These are phyloP conservation scores for Melanostigma gelatinosum DNA, from an alignment of 2,113 vertebrate species.

Conservation along the genomic window DNA sequence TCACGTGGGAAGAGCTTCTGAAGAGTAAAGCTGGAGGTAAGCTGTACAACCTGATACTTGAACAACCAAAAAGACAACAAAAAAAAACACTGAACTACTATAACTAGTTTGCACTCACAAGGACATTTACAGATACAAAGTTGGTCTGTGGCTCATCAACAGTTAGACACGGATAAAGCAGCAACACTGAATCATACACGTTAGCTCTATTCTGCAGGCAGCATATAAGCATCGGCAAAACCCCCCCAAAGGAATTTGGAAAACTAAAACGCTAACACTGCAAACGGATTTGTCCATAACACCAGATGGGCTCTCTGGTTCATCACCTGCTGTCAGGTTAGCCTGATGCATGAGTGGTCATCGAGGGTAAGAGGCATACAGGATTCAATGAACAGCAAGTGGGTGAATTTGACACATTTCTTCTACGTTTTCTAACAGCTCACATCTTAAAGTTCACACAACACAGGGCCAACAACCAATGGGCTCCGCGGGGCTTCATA, in stretches of 20 bases:
- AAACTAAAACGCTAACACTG: conserved; percentile 15
- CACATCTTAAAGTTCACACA: not conserved
- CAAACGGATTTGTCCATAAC: not conserved
- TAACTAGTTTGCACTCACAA: not conserved
- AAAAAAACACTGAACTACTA: conserved; percentile 1
- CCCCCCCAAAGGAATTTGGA: not conserved
- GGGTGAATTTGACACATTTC: conserved; percentile 31
- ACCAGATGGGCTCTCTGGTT: conserved; percentile 30
- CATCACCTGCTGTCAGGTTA: conserved; percentile 4
- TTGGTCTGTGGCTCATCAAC: not conserved
- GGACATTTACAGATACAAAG: not conserved
- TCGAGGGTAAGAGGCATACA: conserved; percentile 20
- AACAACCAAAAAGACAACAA: not conserved
- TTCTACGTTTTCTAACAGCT: not conserved
- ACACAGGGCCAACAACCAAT: not conserved
- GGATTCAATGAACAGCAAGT: conserved; percentile 37
- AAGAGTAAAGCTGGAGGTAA: conserved; percentile 28
- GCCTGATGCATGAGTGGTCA: conserved; percentile 20
- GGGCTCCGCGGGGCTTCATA: conserved; percentile 3
- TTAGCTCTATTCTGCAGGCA: conserved; percentile 6
- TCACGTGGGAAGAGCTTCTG: conserved; percentile 15
- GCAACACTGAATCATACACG: conserved; percentile 9
- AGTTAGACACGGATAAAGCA: conserved; percentile 11
- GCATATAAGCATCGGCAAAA: not conserved
- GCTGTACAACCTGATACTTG: conserved; percentile 14